Base-by-base conservation (phyloP, 2,113 vertebrate genomes). In the Circaetus gallicus region DNA sequence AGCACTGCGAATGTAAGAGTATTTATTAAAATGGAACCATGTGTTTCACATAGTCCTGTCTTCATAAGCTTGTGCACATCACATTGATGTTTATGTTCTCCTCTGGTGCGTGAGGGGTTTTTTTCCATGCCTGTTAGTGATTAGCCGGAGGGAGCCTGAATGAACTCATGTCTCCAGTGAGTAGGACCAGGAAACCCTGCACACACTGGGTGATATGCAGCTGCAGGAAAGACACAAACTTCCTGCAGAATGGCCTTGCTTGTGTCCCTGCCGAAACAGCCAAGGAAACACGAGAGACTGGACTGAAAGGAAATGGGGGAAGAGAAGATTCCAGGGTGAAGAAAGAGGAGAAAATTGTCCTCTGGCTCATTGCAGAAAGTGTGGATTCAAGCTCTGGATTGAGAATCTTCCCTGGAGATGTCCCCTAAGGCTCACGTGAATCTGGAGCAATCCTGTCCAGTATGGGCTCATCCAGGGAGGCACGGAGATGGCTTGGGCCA, bases 151-250 rank as follows among this genome's bases (percentile, higher is more conserved):
- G 74, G 94, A 96, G 96, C 73, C 78, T 79, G 89, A 62, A 91
- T 97, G 95, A 97, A 97, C 92, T 97, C 97, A 95, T 95, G 95
- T 97, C 96, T 97, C 94, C 89, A 43, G 82, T 56, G 91, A 96
- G 86, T 7, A 65, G 89, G 65, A 92, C 92, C 81, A 84, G 96
- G 96, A 97, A 92, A 79, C 42, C 45, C 83, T 81, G 85, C 47
- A 19, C 82, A 58, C 73, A 4, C 70, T 24, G 67, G 78, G 67
- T 61, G 92, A 94, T 76, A 43, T 12, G 82, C 58, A 73, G 84
- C 80, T 91, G 93, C 31, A 21, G 79, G 69, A 50, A 43, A 82
- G 90, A 73, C 72, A 45, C 43, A 8, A 3, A 8, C 73, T 81
- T 40, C 87, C 96, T 53, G 74, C 13, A 5, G 67, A 74, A 26